A percentile compares a stretch with the other conserved stretches of the same genome.
Evolutionary conservation across 2,797 vertebrate genomes (phyloP).

Genomic region (Acrocephalus scirpaceus): DNA sequence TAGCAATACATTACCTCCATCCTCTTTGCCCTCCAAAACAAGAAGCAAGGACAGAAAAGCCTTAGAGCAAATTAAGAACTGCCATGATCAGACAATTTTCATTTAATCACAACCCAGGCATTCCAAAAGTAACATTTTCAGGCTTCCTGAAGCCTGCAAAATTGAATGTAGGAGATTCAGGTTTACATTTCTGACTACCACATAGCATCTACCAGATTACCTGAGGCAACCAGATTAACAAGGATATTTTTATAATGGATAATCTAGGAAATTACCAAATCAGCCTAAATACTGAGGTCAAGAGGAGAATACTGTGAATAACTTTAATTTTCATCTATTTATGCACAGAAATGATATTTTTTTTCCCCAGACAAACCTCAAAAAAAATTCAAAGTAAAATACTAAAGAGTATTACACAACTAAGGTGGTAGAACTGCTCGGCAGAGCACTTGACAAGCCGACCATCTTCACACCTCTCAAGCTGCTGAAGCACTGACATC

Average conservation of each 20-base stretch:
- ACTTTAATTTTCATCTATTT: neutral
- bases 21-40: neutral
- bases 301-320: neutral
- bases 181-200: neutral
- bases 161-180: neutral
- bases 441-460: neutral
- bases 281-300: neutral
- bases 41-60: neutral
- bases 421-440: neutral
- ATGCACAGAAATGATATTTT: neutral
- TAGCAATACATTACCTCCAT: neutral
- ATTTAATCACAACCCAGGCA: neutral
- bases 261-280: neutral
- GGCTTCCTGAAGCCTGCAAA: neutral
- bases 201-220: neutral
- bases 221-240: conserved; percentile 14
- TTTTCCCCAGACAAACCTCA: neutral
- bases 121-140: conserved; percentile 18
- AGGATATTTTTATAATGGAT: conserved; percentile 25
- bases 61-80: conserved; percentile 6
- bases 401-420: neutral
- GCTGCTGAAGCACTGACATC: neutral
- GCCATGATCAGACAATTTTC: neutral
- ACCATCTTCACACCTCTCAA: neutral
- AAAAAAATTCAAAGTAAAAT: neutral